Evolutionary conservation across 1,140 invertebrate species (phyloP).

Genomic region (Drosophila parvula): DNA sequence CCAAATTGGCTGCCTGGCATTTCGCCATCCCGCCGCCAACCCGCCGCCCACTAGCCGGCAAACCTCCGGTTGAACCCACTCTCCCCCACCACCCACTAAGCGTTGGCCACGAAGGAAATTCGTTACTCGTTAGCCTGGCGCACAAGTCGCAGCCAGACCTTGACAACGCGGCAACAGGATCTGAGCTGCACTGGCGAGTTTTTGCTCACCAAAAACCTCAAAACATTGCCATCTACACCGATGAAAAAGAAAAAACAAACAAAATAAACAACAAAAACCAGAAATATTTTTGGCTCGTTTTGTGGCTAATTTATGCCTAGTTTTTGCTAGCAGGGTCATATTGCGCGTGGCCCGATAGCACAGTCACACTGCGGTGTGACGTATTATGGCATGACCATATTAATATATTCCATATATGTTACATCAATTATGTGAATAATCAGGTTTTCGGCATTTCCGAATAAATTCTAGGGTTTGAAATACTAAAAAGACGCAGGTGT

Average conservation of each 20-base stretch:
- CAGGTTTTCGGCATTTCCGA: background rate
- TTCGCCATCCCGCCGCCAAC: background rate
- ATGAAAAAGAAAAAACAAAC: background rate
- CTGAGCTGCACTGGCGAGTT: constrained; percentile 22
- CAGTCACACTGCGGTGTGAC: background rate
- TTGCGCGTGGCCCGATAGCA: background rate
- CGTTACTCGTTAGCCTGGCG: constrained; percentile 41
- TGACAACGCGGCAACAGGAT: constrained; percentile 55
- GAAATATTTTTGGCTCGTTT: background rate
- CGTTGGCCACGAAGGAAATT: constrained; percentile 35
- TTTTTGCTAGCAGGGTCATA: background rate
- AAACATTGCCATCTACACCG: constrained; percentile 9
- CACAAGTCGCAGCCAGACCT: constrained; percentile 43
- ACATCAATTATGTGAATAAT: background rate
- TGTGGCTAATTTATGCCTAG: background rate
- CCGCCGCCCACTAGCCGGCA: background rate
- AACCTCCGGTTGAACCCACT: constrained; percentile 6
- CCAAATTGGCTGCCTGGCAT: constrained; percentile 36
- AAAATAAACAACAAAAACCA: background rate
- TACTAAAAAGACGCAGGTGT: background rate
- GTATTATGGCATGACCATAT: background rate
- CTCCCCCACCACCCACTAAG: background rate
- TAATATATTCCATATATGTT: background rate
- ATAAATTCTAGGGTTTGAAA: background rate
- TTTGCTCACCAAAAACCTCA: constrained; percentile 5